Percentiles rank a stretch among this genome's conserved stretches.
These are phyloP conservation scores for Heterochromis multidens DNA, from an alignment of 2,113 vertebrate genomes.

Conservation along the genomic window DNA sequence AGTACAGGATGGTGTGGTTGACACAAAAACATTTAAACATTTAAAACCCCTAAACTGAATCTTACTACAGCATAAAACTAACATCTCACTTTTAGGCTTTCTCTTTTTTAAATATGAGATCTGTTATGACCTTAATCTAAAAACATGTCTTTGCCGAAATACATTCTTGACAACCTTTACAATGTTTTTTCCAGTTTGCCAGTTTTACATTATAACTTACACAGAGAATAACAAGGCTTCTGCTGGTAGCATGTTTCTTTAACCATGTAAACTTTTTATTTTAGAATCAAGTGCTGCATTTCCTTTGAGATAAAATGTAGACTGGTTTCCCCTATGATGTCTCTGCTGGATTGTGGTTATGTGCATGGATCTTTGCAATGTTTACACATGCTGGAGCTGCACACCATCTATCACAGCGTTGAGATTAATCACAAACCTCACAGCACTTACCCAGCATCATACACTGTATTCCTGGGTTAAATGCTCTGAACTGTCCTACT, in stretches of 20 bases:
- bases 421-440: background rate
- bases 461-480: background rate
- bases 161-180: background rate
- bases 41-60: background rate
- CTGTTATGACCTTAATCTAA: background rate
- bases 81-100: background rate
- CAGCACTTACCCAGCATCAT: background rate
- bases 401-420: background rate
- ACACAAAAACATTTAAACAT: background rate
- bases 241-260: accelerated
- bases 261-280: background rate
- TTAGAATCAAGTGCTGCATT: background rate
- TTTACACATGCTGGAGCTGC: accelerated
- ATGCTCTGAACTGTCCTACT: too few relatives aligned
- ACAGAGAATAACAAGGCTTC: background rate
- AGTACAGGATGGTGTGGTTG: background rate
- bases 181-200: background rate
- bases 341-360: background rate
- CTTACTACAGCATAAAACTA: background rate
- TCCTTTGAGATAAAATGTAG: background rate
- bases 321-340: accelerated
- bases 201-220: background rate
- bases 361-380: background rate
- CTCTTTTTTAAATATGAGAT: accelerated
- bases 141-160: accelerated